Conservation (phyloP, 2,797 vertebrate genomes). For the Manis pentadactyla region DNA sequence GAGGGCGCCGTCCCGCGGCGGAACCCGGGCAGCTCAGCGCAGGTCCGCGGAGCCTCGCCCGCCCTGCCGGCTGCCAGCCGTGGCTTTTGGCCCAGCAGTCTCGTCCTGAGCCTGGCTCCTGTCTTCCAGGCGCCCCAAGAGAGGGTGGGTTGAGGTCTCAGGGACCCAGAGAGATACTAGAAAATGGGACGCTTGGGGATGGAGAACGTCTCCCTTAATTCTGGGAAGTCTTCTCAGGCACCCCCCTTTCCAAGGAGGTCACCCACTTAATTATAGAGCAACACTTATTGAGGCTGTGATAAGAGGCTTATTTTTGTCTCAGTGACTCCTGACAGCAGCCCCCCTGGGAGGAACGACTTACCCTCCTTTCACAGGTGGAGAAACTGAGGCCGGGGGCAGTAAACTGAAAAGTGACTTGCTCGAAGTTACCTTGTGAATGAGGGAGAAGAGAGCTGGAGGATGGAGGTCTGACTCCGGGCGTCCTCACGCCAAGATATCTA, state of each 20-base stretch:
- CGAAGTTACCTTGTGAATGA: neutral
- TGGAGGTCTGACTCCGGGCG: neutral
- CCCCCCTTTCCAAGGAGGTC: neutral
- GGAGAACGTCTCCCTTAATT: neutral
- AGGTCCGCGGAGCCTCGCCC: neutral
- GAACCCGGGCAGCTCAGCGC: neutral
- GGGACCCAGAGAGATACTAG: neutral
- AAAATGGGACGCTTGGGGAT: neutral
- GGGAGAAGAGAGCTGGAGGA: neutral
- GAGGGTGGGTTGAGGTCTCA: neutral
- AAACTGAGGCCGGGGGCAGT: neutral
- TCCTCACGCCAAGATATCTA: neutral
- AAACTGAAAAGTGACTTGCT: neutral
- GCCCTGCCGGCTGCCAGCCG: rapidly evolving
- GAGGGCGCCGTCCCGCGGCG: rapidly evolving
- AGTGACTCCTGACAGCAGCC: neutral
- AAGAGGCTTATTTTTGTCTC: neutral
- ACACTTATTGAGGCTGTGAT: neutral
- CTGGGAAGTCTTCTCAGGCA: neutral
- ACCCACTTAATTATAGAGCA: neutral
- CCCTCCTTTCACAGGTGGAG: neutral
- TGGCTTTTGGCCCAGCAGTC: no score
- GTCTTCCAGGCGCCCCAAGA: neutral
- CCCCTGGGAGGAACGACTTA: neutral
- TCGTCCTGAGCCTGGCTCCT: neutral